Evolutionary conservation across 2,797 vertebrate genomes (phyloP).

Genomic region (Cephalopachus bancanus): DNA sequence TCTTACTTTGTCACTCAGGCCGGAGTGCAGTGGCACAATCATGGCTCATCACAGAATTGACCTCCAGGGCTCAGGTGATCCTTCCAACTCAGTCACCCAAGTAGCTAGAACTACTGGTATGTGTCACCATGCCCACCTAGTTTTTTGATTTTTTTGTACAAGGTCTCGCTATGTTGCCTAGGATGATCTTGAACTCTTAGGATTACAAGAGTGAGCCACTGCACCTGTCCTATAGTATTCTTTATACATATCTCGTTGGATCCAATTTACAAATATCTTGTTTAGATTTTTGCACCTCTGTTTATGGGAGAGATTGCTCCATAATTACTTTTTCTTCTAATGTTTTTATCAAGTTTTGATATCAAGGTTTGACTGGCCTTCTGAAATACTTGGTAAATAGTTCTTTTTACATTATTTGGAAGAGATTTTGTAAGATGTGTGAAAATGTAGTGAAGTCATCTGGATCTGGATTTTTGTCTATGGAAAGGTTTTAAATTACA

Average conservation of each 20-base stretch:
- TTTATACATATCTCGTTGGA: not conserved
- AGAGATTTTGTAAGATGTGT: not conserved
- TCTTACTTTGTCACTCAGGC: too few species aligned
- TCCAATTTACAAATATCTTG: not conserved
- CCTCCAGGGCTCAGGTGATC: too few species aligned
- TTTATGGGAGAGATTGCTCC: not conserved
- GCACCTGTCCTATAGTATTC: not conserved
- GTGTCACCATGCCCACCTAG: too few species aligned
- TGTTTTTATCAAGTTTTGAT: not conserved
- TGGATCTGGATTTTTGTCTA: not conserved
- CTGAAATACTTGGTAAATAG: not conserved
- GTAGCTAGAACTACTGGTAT: too few species aligned
- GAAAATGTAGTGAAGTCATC: not conserved
- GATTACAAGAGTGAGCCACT: too few species aligned
- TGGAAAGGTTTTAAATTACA: not conserved
- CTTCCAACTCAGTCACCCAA: too few species aligned
- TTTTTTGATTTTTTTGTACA: too few species aligned
- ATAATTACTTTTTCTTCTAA: not conserved
- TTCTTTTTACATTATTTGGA: not conserved
- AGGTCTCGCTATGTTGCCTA: too few species aligned
- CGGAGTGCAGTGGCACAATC: too few species aligned
- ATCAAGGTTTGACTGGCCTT: not conserved
- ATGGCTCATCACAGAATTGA: too few species aligned
- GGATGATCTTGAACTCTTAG: too few species aligned
- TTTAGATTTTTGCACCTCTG: not conserved